Conservation (phyloP, 2,797 vertebrate species). For the Chelonia mydas region DNA sequence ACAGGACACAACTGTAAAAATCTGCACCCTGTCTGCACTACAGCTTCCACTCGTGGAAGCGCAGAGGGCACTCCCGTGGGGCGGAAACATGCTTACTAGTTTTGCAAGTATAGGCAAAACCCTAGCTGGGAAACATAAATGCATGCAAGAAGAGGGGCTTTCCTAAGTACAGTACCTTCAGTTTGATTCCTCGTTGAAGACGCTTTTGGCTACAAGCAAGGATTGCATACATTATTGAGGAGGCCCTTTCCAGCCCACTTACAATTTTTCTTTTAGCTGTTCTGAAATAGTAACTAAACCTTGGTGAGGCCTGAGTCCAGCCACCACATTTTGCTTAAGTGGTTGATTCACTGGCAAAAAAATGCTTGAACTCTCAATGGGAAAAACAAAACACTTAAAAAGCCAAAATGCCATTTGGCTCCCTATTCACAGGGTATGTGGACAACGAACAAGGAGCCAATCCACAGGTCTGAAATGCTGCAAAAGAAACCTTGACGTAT, state of each 20-base stretch:
- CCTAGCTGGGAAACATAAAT: background rate
- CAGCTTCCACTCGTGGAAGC: background rate
- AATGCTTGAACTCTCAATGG: background rate
- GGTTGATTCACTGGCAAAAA: background rate
- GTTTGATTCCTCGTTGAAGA: background rate
- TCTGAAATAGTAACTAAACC: background rate
- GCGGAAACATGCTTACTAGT: background rate
- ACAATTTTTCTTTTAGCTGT: slow-evolving; percentile 2
- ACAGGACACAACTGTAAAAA: background rate
- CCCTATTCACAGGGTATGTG: slow-evolving; percentile 2
- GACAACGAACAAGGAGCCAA: accelerated
- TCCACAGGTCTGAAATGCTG: background rate
- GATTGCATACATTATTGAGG: background rate
- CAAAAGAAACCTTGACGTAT: background rate
- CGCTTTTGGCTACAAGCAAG: background rate
- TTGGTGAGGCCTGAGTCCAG: background rate
- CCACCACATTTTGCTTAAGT: slow-evolving; percentile 1
- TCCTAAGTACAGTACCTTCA: background rate
- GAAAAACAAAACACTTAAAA: slow-evolving; percentile 1
- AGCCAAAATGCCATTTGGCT: background rate
- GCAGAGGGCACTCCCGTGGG: background rate
- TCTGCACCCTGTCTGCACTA: background rate
- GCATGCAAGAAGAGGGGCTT: slow-evolving; percentile 5
- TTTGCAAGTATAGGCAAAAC: background rate
- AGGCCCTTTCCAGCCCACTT: background rate